Base-by-base conservation (phyloP, 2,888 invertebrate species). In the Drosophila subquinaria region DNA sequence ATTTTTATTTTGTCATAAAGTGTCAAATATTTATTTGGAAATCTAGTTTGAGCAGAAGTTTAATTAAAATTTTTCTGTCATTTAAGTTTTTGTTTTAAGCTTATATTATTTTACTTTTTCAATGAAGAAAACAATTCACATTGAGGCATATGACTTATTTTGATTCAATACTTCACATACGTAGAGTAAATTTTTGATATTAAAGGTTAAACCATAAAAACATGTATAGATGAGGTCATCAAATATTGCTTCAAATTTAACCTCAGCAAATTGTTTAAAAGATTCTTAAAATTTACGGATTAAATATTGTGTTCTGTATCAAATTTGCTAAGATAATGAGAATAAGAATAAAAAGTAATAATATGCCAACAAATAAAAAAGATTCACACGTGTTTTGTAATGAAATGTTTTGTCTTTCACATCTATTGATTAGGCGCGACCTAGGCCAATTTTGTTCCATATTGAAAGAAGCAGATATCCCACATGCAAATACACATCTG, bases 391-490 rank as follows among this genome's bases (percentile, higher is more conserved):
- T 55, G 20, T 38, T 36, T 9, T 69, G 51, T 40, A 50, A 51
- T 40, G 40, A 47, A 55, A 59, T 15, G 4, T 23, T 50, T n/a
- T 38, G 35, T 36, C 15, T 47, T 47, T 55, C 23, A 36, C 8
- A 48, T 57, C 47, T 17, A 73, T 59, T 53, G 57, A 69, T 66
- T 3, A 56, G 52, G 23, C 73, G 11, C 66, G 87, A 82, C 82
- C 82, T 82, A 87, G 56, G 65, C 33, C 76, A 82, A 82, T 62
- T 20, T 50, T 51, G 43, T 64, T 62, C 33, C 42, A 36, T 42
- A 59, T 23, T 43, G 47, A 33, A 35, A 55, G 36, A 8, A 33
- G 33, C 40, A 27, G 17, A 38, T 33, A 36, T 36, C 40, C 30
- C 33, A n/a, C 17, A 45, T 23, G 69, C 40, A 50, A 15, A 17